phyloP scores from a whole-genome alignment of 2,113 vertebrate species.

The Sceloporus tristichus region DNA sequence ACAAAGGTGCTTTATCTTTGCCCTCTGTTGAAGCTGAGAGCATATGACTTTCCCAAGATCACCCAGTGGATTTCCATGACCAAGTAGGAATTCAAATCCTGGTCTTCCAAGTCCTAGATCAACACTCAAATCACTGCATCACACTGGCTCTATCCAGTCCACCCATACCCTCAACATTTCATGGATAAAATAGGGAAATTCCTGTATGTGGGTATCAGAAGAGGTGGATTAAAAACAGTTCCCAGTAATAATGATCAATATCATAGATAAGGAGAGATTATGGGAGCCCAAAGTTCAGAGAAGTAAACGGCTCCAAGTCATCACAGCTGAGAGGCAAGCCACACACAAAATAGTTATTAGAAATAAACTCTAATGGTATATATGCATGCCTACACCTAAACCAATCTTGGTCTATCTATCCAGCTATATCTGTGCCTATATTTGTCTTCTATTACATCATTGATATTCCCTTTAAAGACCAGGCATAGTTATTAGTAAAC shows the following conservation, averaged over 20 bases:
- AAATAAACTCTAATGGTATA: too few relatives aligned
- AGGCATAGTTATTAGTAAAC: not conserved
- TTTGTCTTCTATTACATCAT: not conserved
- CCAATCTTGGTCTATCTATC: not conserved
- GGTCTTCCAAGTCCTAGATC: too few relatives aligned
- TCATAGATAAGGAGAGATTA: not conserved
- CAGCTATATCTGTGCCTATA: not conserved
- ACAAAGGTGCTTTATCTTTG: too few relatives aligned
- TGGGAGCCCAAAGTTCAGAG: not conserved
- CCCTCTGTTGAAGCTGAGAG: too few relatives aligned
- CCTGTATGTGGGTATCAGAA: not conserved
- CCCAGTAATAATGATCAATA: too few relatives aligned
- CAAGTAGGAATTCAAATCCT: too few relatives aligned
- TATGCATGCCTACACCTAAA: too few relatives aligned
- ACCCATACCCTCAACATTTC: not conserved
- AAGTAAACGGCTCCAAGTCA: not conserved
- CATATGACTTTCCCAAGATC: too few relatives aligned
- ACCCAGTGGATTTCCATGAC: too few relatives aligned
- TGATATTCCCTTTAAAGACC: not conserved
- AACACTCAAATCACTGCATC: too few relatives aligned
- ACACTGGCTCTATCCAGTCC: not conserved
- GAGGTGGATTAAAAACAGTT: not conserved
- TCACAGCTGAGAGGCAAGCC: not conserved
- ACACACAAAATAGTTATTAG: not conserved
- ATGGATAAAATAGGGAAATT: not conserved